Percentiles rank a stretch among this genome's conserved stretches.
Conservation (phyloP, 2,113 vertebrate species). For the Mola mola region DNA sequence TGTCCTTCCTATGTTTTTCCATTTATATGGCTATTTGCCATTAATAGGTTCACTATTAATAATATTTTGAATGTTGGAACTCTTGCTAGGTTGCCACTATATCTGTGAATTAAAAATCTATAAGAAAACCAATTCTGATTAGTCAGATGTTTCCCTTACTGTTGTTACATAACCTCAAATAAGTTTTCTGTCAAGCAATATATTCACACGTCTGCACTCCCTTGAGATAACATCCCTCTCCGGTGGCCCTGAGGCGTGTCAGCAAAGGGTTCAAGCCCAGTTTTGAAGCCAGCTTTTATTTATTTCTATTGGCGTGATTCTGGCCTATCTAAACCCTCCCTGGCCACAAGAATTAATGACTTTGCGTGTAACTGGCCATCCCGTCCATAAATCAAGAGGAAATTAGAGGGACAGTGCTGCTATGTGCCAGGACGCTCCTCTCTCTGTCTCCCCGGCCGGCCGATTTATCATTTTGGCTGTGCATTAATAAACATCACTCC, state of each 20-base stretch:
- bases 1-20: slow-evolving; percentile 18
- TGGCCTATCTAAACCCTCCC: slow-evolving; percentile 70
- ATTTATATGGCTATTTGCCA: slow-evolving; percentile 20
- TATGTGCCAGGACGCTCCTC: slow-evolving; percentile 60
- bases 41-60: slow-evolving; percentile 16
- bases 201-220: slow-evolving; percentile 9
- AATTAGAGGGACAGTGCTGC: slow-evolving; percentile 87
- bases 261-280: slow-evolving; percentile 36
- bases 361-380: slow-evolving; percentile 84
- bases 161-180: background rate
- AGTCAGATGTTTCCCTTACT: background rate
- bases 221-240: slow-evolving; percentile 36
- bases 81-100: no score
- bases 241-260: slow-evolving; percentile 44
- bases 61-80: slow-evolving; percentile 4
- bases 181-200: background rate
- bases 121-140: background rate
- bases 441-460: slow-evolving; percentile 63
- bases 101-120: no score
- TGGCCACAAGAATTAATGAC: slow-evolving; percentile 89
- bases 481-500: slow-evolving; percentile 80
- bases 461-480: slow-evolving; percentile 79
- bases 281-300: slow-evolving; percentile 74
- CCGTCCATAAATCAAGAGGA: slow-evolving; percentile 95
- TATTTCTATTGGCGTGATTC: slow-evolving; percentile 80